These are phyloP conservation scores for Stegodyphus dumicola DNA, from an alignment of 1,140 invertebrate genomes.

Conservation along the genomic window DNA sequence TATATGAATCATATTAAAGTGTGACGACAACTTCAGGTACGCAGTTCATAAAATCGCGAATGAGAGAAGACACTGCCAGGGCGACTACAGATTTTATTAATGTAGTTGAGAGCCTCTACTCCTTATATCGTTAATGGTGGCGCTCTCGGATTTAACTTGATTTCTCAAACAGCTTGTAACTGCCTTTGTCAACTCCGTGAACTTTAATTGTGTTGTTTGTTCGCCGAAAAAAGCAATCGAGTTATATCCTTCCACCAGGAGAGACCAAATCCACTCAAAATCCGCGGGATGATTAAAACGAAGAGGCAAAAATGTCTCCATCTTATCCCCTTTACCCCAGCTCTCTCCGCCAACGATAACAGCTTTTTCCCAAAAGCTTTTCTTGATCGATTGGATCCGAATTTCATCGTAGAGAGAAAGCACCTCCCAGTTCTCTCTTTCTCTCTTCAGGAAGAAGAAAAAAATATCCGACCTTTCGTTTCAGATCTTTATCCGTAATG, in stretches of 20 bases:
- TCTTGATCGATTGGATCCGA: constrained; percentile 54
- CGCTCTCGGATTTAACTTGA: constrained; percentile 49
- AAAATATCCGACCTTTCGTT: constrained; percentile 33
- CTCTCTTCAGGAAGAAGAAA: background rate
- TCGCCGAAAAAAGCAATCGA: background rate
- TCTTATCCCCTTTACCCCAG: too few species aligned
- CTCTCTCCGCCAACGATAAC: constrained; percentile 10
- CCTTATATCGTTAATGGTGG: constrained; percentile 22
- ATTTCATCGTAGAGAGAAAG: constrained; percentile 9
- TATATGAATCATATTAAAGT: too few species aligned
- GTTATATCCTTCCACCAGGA: too few species aligned
- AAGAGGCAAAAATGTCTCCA: constrained; percentile 28
- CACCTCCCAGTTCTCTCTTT: constrained; percentile 29
- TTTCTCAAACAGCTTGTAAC: constrained; percentile 37
- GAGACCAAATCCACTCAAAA: constrained; percentile 47
- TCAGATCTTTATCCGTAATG: constrained; percentile 54
- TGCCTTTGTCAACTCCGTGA: background rate
- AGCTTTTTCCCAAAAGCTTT: constrained; percentile 32
- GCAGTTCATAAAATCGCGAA: too few species aligned
- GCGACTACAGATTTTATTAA: too few species aligned
- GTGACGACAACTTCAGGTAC: too few species aligned
- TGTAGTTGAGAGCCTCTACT: constrained; percentile 16
- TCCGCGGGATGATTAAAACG: constrained; percentile 51
- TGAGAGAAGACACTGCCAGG: too few species aligned
- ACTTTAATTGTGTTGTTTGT: constrained; percentile 32